Evolutionary conservation across 2,888 invertebrate species (phyloP), one percentile per base, ranked within the genome.

Genomic region (Amphipyra berbera): DNA sequence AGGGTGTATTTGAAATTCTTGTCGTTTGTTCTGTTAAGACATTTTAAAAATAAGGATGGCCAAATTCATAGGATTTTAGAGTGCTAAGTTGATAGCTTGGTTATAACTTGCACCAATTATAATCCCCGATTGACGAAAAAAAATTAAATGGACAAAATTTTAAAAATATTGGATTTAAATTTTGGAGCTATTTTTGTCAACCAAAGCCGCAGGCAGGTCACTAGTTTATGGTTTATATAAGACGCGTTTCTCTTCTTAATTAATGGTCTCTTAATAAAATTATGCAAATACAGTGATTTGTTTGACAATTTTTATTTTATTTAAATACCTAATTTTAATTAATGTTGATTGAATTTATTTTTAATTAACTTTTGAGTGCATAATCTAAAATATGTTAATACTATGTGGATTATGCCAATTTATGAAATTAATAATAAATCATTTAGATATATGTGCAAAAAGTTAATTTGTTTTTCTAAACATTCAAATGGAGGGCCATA

Each of bases 1-100:
- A 61, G 70, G 69, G 63, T 69, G 72, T 62, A 69, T 68, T 68
- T 45, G 48, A 49, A 58, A 67, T 62, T 66, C 68, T 58, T 63
- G 64, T 61, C 64, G 46, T 61, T 66, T 61, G 50, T 64, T 62
- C 50, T 61, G 48, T 61, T 55, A 44, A 49, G 38, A 68, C 59
- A 65, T 61, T 63, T 33, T 45, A 65, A 63, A 57, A 35, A 41
- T 48, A 50, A 37, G 40, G 61, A 40, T 55, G 41, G 13, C n/a
- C 15, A 33, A 12, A 15, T 49, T 46, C 33, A 38, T 35, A 10
- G 21, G n/a, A 4, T 7, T 6, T 30, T 4, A 30, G 6, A 6
- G 30, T 30, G 30, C 1, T 30, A 30, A 30, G 30, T 30, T 7
- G 30, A 30, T 30, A 21, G 21, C 21, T 21, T 3, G 3, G 3